Percentiles rank a stretch among this genome's conserved stretches.
Evolutionary conservation across 1,140 invertebrate species (phyloP).

Genomic region (Mya arenaria): DNA sequence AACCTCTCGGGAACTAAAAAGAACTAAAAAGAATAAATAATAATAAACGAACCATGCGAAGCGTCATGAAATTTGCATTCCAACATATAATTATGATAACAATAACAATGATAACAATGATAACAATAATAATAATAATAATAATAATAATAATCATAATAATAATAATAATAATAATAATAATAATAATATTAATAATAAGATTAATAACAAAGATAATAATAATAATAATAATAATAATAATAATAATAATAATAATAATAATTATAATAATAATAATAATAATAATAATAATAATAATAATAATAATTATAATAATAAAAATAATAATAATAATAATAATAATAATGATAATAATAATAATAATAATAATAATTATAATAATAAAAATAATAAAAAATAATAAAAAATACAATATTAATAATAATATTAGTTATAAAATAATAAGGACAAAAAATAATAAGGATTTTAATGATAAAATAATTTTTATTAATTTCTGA

Average conservation of each 20-base stretch:
- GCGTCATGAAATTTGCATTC: too few relatives aligned
- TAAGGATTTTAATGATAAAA: background rate
- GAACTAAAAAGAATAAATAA: too few relatives aligned
- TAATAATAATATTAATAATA: background rate
- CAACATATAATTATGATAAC: too few relatives aligned
- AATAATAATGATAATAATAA: background rate
- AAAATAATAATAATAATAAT: background rate
- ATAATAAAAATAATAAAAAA: background rate
- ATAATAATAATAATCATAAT: background rate
- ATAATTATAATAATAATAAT: background rate
- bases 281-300: slow-evolving; percentile 1
- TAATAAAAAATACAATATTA: background rate
- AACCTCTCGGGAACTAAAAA: too few relatives aligned
- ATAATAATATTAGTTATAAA: background rate
- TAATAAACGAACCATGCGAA: too few relatives aligned
- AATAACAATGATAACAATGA: background rate
- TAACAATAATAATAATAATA: background rate
- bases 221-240: slow-evolving; percentile 1
- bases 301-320: background rate
- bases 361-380: background rate
- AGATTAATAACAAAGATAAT: background rate
- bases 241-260: slow-evolving; percentile 1
- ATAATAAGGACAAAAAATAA: background rate
- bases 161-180: background rate
- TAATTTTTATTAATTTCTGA: too few relatives aligned